phyloP scores from a whole-genome alignment of 2,888 invertebrate species.

The Parnassius apollo region DNA sequence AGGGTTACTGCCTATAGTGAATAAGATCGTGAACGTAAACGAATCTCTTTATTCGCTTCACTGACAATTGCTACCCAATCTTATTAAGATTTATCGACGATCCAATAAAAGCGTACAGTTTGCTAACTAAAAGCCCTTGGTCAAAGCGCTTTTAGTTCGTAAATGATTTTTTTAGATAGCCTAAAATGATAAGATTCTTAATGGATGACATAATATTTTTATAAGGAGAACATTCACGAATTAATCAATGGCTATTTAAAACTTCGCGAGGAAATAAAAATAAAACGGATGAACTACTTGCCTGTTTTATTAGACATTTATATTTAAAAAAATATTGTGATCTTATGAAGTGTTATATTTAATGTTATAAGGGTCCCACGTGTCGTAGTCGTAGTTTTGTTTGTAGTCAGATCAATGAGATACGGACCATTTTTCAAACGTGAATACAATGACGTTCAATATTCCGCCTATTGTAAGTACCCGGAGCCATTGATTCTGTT shows the following conservation, averaged over 20 bases:
- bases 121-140: constrained; percentile 65
- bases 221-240: constrained; percentile 26
- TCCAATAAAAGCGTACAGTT: constrained; percentile 58
- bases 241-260: constrained; percentile 12
- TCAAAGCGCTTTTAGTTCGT: constrained; percentile 51
- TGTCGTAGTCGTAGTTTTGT: constrained; percentile 59
- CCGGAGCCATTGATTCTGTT: constrained; percentile 56
- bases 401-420: constrained; percentile 48
- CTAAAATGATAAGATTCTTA: constrained; percentile 54
- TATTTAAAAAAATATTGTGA: background rate
- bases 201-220: constrained; percentile 56
- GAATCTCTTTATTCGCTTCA: constrained; percentile 15
- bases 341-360: constrained; percentile 14
- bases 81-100: constrained; percentile 44
- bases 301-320: background rate
- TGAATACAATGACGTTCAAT: constrained; percentile 54
- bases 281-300: background rate
- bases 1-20: too few relatives aligned
- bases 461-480: constrained; percentile 53
- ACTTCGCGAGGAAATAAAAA: constrained; percentile 1
- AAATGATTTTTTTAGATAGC: constrained; percentile 54
- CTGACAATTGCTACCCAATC: constrained; percentile 31
- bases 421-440: constrained; percentile 61
- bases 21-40: background rate
- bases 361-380: constrained; percentile 33